A percentile compares a stretch with the other conserved stretches of the same genome.
Evolutionary conservation across 2,113 vertebrate species (phyloP).

Genomic region (Formicarius rufipectus): DNA sequence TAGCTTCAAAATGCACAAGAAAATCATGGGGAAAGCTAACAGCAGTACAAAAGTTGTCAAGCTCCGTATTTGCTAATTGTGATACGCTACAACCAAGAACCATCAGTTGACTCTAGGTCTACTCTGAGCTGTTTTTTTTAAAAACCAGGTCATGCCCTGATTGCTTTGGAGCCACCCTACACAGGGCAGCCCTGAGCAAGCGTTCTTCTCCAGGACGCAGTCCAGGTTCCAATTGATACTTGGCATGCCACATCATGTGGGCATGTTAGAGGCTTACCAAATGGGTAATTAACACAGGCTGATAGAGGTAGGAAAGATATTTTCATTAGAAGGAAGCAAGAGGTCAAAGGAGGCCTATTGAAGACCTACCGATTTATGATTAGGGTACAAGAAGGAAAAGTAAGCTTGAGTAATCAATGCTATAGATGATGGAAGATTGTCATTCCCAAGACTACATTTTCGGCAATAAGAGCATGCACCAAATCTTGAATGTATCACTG

Average conservation of each 20-base stretch:
- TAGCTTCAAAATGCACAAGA: not conserved
- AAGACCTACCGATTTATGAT: not conserved
- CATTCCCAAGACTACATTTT: not conserved
- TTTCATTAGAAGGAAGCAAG: not conserved
- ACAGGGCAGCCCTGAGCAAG: not conserved
- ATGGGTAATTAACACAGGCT: not conserved
- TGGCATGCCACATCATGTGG: not conserved
- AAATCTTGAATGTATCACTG: not conserved
- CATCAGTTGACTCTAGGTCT: not conserved
- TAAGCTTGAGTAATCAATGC: not conserved
- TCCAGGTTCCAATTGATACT: not conserved
- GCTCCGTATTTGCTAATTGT: not conserved
- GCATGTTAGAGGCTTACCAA: not conserved
- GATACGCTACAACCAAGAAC: not conserved
- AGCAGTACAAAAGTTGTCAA: not conserved
- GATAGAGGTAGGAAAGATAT: not conserved
- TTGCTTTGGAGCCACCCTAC: not conserved
- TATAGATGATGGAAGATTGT: not conserved
- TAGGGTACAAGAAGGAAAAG: not conserved
- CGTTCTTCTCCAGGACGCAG: not conserved
- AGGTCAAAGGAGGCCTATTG: not conserved
- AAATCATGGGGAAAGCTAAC: not conserved
- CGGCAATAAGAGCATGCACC: not conserved
- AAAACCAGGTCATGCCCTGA: not conserved
- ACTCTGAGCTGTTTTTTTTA: not conserved